Evolutionary conservation across 2,113 vertebrate species (phyloP).

Genomic region (Lepus americanus): DNA sequence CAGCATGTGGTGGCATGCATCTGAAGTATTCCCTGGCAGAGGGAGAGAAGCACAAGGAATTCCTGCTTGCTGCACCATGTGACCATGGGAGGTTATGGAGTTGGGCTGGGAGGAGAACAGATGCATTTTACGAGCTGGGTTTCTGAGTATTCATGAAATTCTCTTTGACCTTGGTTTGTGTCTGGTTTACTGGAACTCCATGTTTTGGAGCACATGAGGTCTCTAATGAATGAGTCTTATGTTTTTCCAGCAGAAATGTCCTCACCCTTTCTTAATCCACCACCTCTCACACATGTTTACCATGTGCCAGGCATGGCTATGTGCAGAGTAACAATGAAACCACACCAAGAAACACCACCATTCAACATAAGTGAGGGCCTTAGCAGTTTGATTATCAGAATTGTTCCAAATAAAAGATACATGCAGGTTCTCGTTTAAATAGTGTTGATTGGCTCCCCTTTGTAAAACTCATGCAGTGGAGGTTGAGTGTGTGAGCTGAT

Average conservation of each 20-base stretch:
- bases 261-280: background rate
- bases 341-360: background rate
- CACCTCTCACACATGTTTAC: background rate
- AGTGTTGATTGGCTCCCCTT: background rate
- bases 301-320: background rate
- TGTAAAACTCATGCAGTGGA: background rate
- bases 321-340: background rate
- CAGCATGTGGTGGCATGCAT: background rate
- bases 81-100: too few species aligned
- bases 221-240: background rate
- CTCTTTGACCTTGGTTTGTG: background rate
- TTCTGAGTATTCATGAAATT: background rate
- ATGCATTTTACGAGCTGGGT: accelerated
- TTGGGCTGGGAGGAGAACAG: too few species aligned
- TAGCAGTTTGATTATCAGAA: background rate
- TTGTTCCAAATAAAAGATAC: background rate
- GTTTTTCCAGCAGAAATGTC: background rate
- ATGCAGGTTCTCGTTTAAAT: background rate
- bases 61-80: accelerated
- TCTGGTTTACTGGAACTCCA: background rate
- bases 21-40: background rate
- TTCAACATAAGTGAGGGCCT: background rate
- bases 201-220: background rate
- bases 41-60: too few species aligned
- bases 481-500: accelerated